Evolutionary conservation across 2,113 vertebrate species (phyloP).

Genomic region (Mormyrus iriodes): DNA sequence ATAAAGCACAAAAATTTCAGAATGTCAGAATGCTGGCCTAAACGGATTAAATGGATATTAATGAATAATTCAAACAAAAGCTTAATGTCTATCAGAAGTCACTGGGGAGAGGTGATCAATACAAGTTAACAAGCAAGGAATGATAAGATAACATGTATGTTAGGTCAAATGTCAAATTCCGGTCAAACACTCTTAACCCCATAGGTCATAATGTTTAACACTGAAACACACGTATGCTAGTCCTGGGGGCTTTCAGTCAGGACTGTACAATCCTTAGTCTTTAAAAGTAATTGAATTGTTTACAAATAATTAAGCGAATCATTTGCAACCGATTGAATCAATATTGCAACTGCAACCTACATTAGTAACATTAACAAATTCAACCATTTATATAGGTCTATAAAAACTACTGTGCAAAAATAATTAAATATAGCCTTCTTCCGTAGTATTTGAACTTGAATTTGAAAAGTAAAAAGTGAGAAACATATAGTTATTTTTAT

Average conservation of each 20-base stretch:
- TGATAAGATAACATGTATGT: conserved; percentile 86
- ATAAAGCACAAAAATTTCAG: not conserved
- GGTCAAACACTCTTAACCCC: conserved; percentile 89
- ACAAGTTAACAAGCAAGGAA: conserved; percentile 76
- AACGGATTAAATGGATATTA: conserved; percentile 39
- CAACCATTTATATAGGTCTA: not conserved
- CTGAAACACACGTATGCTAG: conserved; percentile 51
- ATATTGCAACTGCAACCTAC: not conserved
- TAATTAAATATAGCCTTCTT: not conserved
- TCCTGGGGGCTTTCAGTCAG: not conserved
- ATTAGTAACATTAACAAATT: not conserved
- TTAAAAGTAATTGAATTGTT: not conserved
- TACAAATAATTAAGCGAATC: not conserved
- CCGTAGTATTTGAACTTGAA: not conserved
- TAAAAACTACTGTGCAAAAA: not conserved
- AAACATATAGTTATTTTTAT: not conserved
- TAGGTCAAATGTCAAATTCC: conserved; percentile 90
- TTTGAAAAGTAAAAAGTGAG: not conserved
- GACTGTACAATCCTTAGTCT: not conserved
- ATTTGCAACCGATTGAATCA: not conserved
- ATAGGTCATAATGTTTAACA: conserved; percentile 82
- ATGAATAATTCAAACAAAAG: conserved; percentile 65
- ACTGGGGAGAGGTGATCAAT: conserved; percentile 76
- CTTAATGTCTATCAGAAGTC: conserved; percentile 63
- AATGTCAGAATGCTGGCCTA: not conserved